phyloP scores from a whole-genome alignment of 2,888 invertebrate species.

The Steromphala cineraria region DNA sequence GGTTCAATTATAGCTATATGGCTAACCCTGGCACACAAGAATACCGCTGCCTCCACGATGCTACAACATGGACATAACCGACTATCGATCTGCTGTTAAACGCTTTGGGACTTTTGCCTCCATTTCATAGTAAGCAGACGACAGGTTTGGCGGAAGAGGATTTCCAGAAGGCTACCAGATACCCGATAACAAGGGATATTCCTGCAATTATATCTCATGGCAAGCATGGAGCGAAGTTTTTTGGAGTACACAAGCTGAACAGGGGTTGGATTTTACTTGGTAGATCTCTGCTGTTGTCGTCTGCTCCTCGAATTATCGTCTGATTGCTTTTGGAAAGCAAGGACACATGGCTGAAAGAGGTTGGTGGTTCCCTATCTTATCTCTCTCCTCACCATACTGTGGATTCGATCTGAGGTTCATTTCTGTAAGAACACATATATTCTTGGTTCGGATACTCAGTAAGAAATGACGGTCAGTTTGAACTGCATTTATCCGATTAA shows the following conservation, averaged over 20 bases:
- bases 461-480: too few relatives aligned
- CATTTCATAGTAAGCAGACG: not conserved
- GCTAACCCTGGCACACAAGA: not conserved
- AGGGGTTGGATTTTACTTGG: not conserved
- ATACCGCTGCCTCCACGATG: not conserved
- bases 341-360: constrained; percentile 1
- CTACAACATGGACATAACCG: not conserved
- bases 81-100: not conserved
- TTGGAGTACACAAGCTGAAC: not conserved
- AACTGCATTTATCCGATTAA: too few relatives aligned
- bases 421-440: not conserved
- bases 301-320: not conserved
- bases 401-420: not conserved
- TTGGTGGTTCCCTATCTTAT: not conserved
- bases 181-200: not conserved
- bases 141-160: not conserved
- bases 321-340: not conserved
- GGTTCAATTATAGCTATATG: not conserved
- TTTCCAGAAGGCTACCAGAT: not conserved
- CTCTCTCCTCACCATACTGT: too few relatives aligned
- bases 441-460: too few relatives aligned
- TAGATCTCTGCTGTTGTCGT: not conserved
- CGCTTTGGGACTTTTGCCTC: constrained; percentile 5
- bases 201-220: not conserved
- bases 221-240: not conserved